Conservation (phyloP, 37 sponge, comb jelly and placozoan genomes). For the Halichondria panicea region DNA sequence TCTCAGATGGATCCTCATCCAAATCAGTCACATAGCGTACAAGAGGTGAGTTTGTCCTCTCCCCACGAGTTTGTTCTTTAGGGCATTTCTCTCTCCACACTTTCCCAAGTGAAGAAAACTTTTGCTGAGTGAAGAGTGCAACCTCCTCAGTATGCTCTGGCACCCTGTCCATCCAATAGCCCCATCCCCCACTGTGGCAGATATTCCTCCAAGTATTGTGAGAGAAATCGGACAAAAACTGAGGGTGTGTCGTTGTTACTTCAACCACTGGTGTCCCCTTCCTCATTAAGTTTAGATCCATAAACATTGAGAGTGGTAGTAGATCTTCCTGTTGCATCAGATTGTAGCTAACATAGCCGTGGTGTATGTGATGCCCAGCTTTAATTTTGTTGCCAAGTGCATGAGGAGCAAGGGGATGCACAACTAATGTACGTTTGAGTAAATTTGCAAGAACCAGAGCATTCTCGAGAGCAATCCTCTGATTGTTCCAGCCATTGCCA, state of each 20-base stretch:
- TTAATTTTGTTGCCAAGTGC: constrained; percentile 44
- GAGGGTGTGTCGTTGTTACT: constrained; percentile 29
- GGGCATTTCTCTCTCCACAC: constrained; percentile 72
- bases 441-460: constrained; percentile 73
- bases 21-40: constrained; percentile 61
- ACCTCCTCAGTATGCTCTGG: constrained; percentile 39
- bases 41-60: constrained; percentile 19
- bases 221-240: constrained; percentile 42
- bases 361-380: neutral
- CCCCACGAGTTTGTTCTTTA: constrained; percentile 29
- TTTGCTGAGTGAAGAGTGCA: constrained; percentile 42
- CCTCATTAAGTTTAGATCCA: constrained; percentile 67
- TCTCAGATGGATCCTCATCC: constrained; percentile 40
- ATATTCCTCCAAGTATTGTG: constrained; percentile 59
- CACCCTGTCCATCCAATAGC: constrained; percentile 75
- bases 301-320: constrained; percentile 56
- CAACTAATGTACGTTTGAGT: constrained; percentile 80
- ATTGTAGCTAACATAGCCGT: constrained; percentile 79
- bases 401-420: constrained; percentile 84
- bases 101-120: constrained; percentile 14
- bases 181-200: constrained; percentile 84
- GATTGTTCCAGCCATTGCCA: constrained; percentile 94
- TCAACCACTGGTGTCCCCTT: constrained; percentile 53
- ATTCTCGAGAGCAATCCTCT: constrained; percentile 78
- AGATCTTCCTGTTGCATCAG: constrained; percentile 47